Conservation (phyloP, 2,113 vertebrate species). For the Aptenodytes patagonicus region DNA sequence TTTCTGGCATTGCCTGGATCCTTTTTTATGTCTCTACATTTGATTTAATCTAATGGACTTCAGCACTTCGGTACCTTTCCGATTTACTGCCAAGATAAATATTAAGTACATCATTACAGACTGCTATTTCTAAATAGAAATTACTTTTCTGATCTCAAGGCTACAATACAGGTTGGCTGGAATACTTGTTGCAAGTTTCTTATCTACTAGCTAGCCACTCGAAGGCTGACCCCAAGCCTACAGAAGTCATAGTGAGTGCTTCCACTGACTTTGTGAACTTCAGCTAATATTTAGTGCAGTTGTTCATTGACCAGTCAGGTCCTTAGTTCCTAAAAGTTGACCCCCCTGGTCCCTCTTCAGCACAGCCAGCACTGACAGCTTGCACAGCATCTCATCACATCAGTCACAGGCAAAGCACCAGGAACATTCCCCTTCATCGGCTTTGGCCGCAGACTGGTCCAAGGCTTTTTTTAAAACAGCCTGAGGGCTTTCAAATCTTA, state of each 20-base stretch:
- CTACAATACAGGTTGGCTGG: not conserved
- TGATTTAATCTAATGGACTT: not conserved
- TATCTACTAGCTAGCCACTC: not conserved
- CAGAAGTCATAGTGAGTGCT: not conserved
- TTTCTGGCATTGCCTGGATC: not conserved
- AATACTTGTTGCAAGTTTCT: not conserved
- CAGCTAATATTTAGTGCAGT: not conserved
- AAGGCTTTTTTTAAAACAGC: not conserved
- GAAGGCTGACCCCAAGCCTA: not conserved
- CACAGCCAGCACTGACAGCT: not conserved
- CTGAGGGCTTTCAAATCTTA: not conserved
- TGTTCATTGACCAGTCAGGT: not conserved
- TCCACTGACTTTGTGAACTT: not conserved
- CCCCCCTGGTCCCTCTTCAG: not conserved
- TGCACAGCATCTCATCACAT: not conserved
- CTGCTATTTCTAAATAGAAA: not conserved
- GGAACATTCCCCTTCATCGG: not conserved
- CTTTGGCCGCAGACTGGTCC: not conserved
- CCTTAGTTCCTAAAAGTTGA: not conserved
- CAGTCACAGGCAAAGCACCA: not conserved
- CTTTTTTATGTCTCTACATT: not conserved
- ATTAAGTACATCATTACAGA: not conserved
- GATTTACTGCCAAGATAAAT: slow-evolving; percentile 1
- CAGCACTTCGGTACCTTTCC: not conserved
- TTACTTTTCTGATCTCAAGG: not conserved